phyloP scores from a whole-genome alignment of 2,113 vertebrate species.

The Beaufortia kweichowensis region DNA sequence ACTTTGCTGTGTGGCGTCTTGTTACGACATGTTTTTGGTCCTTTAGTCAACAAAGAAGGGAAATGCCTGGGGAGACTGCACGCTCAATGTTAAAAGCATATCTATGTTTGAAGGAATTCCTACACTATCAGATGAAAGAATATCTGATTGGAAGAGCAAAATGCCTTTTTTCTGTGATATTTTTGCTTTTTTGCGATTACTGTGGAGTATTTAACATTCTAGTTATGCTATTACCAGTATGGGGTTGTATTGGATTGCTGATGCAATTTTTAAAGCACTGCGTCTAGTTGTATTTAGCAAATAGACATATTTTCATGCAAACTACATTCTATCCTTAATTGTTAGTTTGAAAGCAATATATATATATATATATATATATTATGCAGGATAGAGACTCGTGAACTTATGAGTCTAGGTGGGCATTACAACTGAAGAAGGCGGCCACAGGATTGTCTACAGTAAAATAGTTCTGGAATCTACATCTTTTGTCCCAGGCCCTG shows the following conservation, averaged over 20 bases:
- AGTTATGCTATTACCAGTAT: not conserved
- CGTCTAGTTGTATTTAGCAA: not conserved
- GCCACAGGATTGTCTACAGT: slow-evolving; percentile 52
- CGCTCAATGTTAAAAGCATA: slow-evolving; percentile 43
- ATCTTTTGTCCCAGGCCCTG: slow-evolving; percentile 68
- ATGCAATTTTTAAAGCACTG: not conserved
- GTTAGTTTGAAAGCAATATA: not conserved
- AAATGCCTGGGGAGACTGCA: slow-evolving; percentile 54
- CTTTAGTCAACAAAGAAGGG: slow-evolving; percentile 50
- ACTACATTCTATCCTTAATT: not conserved
- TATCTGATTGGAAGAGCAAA: slow-evolving; percentile 20
- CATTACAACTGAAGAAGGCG: slow-evolving; percentile 45
- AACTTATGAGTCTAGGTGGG: slow-evolving; percentile 6
- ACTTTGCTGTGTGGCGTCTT: slow-evolving; percentile 47
- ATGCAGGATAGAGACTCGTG: no score
- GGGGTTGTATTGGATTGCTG: not conserved
- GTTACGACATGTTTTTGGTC: slow-evolving; percentile 50
- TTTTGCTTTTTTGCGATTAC: not conserved
- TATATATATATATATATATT: no score
- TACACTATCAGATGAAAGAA: slow-evolving; percentile 21
- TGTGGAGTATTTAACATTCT: not conserved
- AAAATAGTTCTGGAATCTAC: slow-evolving; percentile 57
- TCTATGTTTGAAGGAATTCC: slow-evolving; percentile 41
- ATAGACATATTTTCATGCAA: not conserved
- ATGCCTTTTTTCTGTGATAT: not conserved